phyloP scores from a whole-genome alignment of 2,888 invertebrate genomes.

The Polyploca ridens region DNA sequence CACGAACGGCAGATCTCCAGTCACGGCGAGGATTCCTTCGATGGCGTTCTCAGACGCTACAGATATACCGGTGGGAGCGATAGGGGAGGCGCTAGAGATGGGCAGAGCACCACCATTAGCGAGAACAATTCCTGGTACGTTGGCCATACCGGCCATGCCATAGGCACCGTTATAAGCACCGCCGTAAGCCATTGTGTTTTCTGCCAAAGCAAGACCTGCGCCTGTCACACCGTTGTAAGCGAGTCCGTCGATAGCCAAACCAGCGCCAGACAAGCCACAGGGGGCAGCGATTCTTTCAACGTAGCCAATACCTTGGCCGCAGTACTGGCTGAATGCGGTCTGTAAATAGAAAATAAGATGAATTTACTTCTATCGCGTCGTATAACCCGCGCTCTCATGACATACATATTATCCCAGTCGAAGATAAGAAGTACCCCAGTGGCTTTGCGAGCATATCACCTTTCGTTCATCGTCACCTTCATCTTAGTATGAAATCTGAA shows the following conservation, averaged over 20 bases:
- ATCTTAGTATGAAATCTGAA: not conserved
- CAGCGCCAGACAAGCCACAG: not conserved
- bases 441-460: too few species aligned
- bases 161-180: not conserved
- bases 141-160: too few species aligned
- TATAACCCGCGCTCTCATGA: too few species aligned
- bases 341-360: conserved; percentile 8
- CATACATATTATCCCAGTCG: not conserved
- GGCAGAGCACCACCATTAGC: conserved; percentile 31
- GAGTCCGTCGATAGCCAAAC: conserved; percentile 8
- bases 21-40: conserved; percentile 45
- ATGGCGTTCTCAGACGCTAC: conserved; percentile 49
- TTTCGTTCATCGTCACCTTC: too few species aligned
- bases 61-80: conserved; percentile 45
- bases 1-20: conserved; percentile 52
- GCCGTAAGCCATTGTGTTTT: not conserved
- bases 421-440: too few species aligned
- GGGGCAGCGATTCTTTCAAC: conserved; percentile 1
- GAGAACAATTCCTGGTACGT: conserved; percentile 10
- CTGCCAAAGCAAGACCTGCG: conserved; percentile 4
- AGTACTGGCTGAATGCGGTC: conserved; percentile 13
- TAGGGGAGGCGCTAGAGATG: conserved; percentile 44
- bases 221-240: not conserved
- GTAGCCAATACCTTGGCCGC: not conserved
- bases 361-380: not conserved